Percentiles rank a stretch among this genome's conserved stretches.
These are phyloP conservation scores for Ptiloglossa arizonensis DNA, from an alignment of 1,140 invertebrate genomes.

Conservation along the genomic window DNA sequence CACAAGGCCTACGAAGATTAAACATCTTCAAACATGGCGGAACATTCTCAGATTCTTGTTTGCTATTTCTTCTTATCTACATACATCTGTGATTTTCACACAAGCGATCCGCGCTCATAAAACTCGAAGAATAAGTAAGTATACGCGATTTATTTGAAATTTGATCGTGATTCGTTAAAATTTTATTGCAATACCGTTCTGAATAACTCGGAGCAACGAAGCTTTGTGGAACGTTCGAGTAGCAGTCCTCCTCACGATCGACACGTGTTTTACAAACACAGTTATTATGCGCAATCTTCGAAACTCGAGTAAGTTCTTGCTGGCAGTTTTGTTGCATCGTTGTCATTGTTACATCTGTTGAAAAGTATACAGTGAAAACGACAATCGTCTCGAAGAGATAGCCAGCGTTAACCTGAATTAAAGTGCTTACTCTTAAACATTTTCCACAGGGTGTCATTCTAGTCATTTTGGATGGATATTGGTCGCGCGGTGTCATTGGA, in stretches of 20 bases:
- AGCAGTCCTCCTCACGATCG: neutral
- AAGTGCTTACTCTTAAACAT: constrained; percentile 43
- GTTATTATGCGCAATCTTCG: too few relatives aligned
- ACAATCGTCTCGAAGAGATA: neutral
- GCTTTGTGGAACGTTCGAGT: neutral
- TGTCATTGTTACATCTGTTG: neutral
- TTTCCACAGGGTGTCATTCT: constrained; percentile 44
- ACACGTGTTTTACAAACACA: neutral
- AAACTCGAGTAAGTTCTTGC: neutral
- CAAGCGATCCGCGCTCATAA: constrained; percentile 23
- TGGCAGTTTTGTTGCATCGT: neutral
- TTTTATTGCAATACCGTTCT: neutral
- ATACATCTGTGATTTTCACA: neutral
- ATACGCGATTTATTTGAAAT: constrained; percentile 4
- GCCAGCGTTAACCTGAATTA: neutral
- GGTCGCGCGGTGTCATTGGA: neutral
- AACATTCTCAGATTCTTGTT: constrained; percentile 18
- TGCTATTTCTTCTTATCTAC: constrained; percentile 12
- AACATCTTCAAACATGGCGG: constrained; percentile 65
- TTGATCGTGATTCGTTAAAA: too few relatives aligned
- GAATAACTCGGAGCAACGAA: neutral
- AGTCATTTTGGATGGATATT: constrained; percentile 1
- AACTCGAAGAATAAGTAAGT: constrained; percentile 1
- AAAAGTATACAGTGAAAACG: neutral
- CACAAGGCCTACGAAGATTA: constrained; percentile 63